Evolutionary conservation across 2,797 vertebrate species (phyloP), one percentile per base, ranked within the genome.

Genomic region (Cacajao melanocephalus): DNA sequence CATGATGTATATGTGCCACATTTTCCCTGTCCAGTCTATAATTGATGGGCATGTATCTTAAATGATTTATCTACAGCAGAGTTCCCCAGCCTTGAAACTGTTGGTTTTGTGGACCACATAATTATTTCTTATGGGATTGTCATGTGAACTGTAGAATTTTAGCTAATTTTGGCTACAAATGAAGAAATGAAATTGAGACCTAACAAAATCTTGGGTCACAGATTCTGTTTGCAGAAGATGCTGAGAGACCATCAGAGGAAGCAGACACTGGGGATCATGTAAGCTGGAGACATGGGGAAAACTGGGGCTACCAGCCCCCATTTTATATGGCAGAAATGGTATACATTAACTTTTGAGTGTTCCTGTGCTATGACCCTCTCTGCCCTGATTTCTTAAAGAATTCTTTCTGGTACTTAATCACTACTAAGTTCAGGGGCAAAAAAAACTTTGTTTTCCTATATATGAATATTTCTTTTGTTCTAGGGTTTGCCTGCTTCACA

Each of bases 381-480:
- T 80, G 30, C 10, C 36, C 46, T 80, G 15, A 50, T 67, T 87
- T 91, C 57, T 90, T 83, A 64, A 96, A 87, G 67, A 81, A 84
- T 7, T 78, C 1, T 36, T 79, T 61, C 80, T 93, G 11, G 4
- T 92, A 61, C 90, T 67, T 93, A 55, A 70, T 64, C 81, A 30
- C 39, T 79, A 50, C 72, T 81, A 70, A 96, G 36, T 97, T 90
- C 24, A 76, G 6, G 86, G 78, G 4, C 39, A 33, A 39, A 73
- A 55, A 88, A 48, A 11, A 2, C 61, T 52, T 58, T 81, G 10
- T 52, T 92, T 97, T 97, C 76, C 26, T 93, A n/a, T 80, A 50
- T 70, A 46, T 79, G 55, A 87, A 41, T 96, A 96, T 94, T 93
- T 82, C 22, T 76, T 88, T 90, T 92, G 64, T 88, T 79, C 44